Base-by-base conservation (phyloP, 2,888 invertebrate genomes). In the Oscheius sp. region DNA sequence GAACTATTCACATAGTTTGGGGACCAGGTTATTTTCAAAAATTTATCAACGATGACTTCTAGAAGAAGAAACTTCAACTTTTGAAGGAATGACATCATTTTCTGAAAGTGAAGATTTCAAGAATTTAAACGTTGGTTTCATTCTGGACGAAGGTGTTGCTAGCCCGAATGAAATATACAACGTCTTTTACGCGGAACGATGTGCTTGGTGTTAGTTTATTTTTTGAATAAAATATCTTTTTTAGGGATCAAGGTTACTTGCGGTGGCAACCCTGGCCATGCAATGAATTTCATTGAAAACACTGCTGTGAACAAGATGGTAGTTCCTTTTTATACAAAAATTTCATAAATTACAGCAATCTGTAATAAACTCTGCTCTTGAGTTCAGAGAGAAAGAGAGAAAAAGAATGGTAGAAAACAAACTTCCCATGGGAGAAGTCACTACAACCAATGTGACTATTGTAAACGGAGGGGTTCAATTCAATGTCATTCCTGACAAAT, bases 61-160 rank as follows among this genome's bases (percentile, higher is more conserved):
- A 93, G 94, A 95, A 89, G 95, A 95, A 88, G 95, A 95, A 89
- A 91, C 92, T 81, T 94, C 94, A 4, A 93, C 94, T 0, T 88
- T 89, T 2, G 90, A 91, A 69, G 94, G 95, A 20, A 94, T 95
- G 93, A 88, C 89, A 74, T 89, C 90, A 71, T 94, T 94, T 88
- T 91, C 93, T 0, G 86, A 90, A 42, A 91, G 91, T 0, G 88
- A 91, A n/a, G 91, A 92, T 53, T 95, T 94, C 86, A 90, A 91
- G 81, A 89, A 90, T 0, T 87, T 95, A 12, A 93, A 94, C 84
- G 89, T 94, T 67, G 94, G 92, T 1, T 92, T 94, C 87, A 91
- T 92, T 0, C 87, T 95, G 75, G 95, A 95, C 86, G 95, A 95
- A 88, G 95, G 95, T 31, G 65, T 84, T 12, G 84, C 84, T 10